Evolutionary conservation across 2,888 invertebrate species (phyloP), one percentile per base, ranked within the genome.

Genomic region (Cryptocephalus moraei): DNA sequence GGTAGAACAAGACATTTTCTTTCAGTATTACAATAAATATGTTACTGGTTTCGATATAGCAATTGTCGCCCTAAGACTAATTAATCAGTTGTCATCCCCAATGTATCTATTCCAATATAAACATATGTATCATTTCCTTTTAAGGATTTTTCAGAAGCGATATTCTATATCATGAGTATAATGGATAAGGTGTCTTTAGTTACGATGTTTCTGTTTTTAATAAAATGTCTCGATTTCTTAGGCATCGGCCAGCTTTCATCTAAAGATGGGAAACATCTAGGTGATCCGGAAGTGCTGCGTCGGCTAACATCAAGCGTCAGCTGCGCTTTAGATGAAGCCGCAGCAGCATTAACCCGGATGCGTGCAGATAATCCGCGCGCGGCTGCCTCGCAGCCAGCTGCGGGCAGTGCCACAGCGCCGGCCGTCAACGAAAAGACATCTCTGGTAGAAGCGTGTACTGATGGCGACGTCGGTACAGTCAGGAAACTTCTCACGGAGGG

Each of bases 241-340:
- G 88, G 88, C 63, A 87, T 89, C 65, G 84, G 86, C 63, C 88
- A 88, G 74, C 73, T 87, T 65, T 82, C 88, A 44, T 77, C 81
- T 52, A 83, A 83, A 64, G 86, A 86, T 77, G 85, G 86, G 65
- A 86, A 86, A 72, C 82, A 87, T 71, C 80, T 90, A 64, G 86
- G 89, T 52, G 91, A 91, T 74, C 90, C 91, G 55, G 91, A 91
- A 72, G 89, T 91, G 62, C 78, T 92, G 59, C 78, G 89, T 60
- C 82, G 88, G 62, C 77, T 91, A 65, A 91, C 91, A 60, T 88
- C 90, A 45, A 90, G 90, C 62, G 72, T 72, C 42, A 70, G 92
- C 63, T 91, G 92, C 75, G 94, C 95, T 56, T 81, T 96, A 65
- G 94, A 95, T 77, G 94, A 95, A 75, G 95, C 95, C 49, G 94